Evolutionary conservation across 2,888 invertebrate genomes (phyloP).

Genomic region (Drosophila meridiana): DNA sequence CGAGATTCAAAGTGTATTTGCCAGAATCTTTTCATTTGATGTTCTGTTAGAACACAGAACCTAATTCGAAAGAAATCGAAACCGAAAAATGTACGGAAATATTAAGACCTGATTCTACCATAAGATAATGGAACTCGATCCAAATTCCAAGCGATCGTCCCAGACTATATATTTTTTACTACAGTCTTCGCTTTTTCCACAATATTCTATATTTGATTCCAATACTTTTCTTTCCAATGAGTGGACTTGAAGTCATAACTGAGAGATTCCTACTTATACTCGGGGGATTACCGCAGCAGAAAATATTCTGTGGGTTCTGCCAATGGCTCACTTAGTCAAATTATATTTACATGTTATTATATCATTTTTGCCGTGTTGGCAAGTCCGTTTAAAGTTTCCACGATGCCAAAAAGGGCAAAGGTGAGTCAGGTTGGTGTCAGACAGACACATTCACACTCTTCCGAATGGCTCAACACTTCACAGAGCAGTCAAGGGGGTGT

Average conservation of each 20-base stretch:
- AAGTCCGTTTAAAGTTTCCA: constrained; percentile 38
- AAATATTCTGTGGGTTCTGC: not conserved
- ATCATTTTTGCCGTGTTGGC: constrained; percentile 19
- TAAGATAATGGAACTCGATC: too few species aligned
- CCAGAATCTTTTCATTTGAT: too few species aligned
- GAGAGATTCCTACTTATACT: not conserved
- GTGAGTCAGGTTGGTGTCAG: constrained; percentile 50
- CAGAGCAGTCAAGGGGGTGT: constrained; percentile 5
- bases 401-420: constrained; percentile 62
- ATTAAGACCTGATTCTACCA: too few species aligned
- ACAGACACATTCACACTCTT: constrained; percentile 17
- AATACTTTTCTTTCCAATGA: too few species aligned
- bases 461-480: constrained; percentile 42
- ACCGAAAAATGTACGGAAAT: too few species aligned
- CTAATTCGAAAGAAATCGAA: too few species aligned
- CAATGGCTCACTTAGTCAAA: constrained; percentile 1
- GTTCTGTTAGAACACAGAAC: too few species aligned
- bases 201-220: not conserved
- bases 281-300: not conserved
- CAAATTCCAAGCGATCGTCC: too few species aligned
- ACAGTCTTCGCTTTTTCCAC: not conserved
- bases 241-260: not conserved
- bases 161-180: too few species aligned
- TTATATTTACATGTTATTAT: constrained; percentile 27
- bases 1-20: too few species aligned